Base-by-base conservation (phyloP, 1,140 invertebrate genomes). In the Bemisia tabaci region DNA sequence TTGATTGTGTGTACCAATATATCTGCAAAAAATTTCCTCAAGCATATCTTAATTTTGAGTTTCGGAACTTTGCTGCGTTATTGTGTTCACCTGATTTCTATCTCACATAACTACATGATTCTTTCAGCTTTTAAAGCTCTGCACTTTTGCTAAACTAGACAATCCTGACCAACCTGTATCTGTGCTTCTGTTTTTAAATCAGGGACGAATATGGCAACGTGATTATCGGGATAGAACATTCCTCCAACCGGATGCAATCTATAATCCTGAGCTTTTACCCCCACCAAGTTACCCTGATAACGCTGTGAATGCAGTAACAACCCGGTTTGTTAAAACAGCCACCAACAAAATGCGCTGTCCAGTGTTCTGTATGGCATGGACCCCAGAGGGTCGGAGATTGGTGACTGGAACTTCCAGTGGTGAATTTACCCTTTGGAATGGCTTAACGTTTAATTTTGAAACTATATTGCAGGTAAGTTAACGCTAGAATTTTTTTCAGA, bases 341-440 rank as follows among this genome's bases (percentile, higher is more conserved):
- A 98, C 96, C 60, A 99, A 99, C 80, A 99, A 99, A 85, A 96
- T 98, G 87, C 84, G 95, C 72, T 99, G 97, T 81, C 97, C 97
- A 0, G 96, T 99, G 70, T 99, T 99, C 80, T 94, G 93, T 74
- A 88, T 99, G 75, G 93, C 94, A 9, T 99, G 97, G 97, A 99
- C 97, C 5, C 96, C 97, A 1, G 97, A 99, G 80, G 97, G 97
- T 23, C 84, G 97, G 67, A 84, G 97, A 69, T 80, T 99, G 64
- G 93, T 99, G 1, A 99, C 97, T 11, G 97, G 97, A 2, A 96
- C 97, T 17, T 98, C 95, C 1, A 97, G 94, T 70, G 97, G 97
- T 23, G 97, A 99, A 80, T 99, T 99, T 75, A 99, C 97, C 0
- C 80, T 99, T 1, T 99, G 97, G 97, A 99, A 99, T 83, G 97